phyloP scores from a whole-genome alignment of 2,888 invertebrate species.

The Zele albiditarsus region DNA sequence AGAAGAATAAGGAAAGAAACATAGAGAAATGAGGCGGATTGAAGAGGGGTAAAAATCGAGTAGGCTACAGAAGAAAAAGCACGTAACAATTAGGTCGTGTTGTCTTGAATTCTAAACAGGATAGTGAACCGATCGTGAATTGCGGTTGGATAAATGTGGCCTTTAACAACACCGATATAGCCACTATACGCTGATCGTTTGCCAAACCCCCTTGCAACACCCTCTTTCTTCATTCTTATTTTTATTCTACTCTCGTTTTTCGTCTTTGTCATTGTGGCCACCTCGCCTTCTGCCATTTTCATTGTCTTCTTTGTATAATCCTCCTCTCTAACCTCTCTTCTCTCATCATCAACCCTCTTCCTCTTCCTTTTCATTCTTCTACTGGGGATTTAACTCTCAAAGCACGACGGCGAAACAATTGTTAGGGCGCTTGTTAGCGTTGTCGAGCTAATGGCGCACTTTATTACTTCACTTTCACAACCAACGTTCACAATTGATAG shows the following conservation, averaged over 20 bases:
- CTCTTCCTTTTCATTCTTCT: constrained; percentile 22
- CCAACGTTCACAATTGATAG: constrained; percentile 12
- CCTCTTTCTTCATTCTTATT: constrained; percentile 47
- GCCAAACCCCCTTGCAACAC: constrained; percentile 62
- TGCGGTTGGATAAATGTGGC: constrained; percentile 67
- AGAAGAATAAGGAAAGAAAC: constrained; percentile 44
- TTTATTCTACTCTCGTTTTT: constrained; percentile 37
- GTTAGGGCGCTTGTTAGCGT: constrained; percentile 69
- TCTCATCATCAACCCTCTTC: not conserved
- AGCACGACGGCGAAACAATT: constrained; percentile 66
- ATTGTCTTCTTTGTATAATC: constrained; percentile 38
- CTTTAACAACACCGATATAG: constrained; percentile 72
- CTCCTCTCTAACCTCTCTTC: constrained; percentile 21
- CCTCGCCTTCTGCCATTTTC: constrained; percentile 28
- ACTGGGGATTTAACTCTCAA: constrained; percentile 60
- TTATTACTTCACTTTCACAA: constrained; percentile 62
- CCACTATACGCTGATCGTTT: constrained; percentile 66
- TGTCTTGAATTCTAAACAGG: constrained; percentile 72
- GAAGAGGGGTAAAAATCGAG: constrained; percentile 43
- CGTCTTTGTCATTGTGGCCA: constrained; percentile 39
- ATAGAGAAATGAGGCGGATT: constrained; percentile 42
- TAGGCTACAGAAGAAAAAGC: constrained; percentile 53
- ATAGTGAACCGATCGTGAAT: constrained; percentile 69
- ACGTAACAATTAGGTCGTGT: constrained; percentile 72
- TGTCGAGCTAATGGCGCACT: constrained; percentile 69